Percentiles rank a stretch among this genome's conserved stretches.
phyloP scores from a whole-genome alignment of 2,888 invertebrate genomes.

The Eristalinus aeneus region DNA sequence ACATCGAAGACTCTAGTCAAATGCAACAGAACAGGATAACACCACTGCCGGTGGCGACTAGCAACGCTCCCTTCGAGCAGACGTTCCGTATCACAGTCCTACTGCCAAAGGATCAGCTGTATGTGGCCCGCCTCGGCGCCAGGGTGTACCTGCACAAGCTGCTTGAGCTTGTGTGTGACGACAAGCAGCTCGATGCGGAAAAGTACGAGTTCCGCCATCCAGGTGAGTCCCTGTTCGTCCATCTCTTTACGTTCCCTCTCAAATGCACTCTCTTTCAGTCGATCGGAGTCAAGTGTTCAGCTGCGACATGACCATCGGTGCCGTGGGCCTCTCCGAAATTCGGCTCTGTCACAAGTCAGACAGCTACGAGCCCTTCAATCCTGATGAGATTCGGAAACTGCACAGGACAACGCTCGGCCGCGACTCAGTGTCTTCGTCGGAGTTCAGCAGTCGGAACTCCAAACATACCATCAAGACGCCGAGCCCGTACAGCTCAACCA shows the following conservation, averaged over 20 bases:
- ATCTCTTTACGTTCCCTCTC: background rate
- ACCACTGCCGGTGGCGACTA: conserved; percentile 78
- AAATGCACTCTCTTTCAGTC: conserved; percentile 72
- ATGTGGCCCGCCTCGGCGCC: conserved; percentile 88
- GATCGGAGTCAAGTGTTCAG: conserved; percentile 80
- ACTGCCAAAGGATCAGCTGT: conserved; percentile 89
- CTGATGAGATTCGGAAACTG: conserved; percentile 78
- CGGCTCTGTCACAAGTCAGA: conserved; percentile 80
- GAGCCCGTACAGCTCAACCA: conserved; percentile 80
- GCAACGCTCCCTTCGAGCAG: conserved; percentile 81
- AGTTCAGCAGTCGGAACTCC: conserved; percentile 79
- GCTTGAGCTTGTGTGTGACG: conserved; percentile 87
- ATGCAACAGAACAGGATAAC: conserved; percentile 80
- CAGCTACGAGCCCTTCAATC: conserved; percentile 78
- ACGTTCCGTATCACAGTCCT: conserved; percentile 83
- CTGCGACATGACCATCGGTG: conserved; percentile 79
- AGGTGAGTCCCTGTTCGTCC: conserved; percentile 80
- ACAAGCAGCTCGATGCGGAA: conserved; percentile 87
- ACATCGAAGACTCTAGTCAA: conserved; percentile 80
- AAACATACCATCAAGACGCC: conserved; percentile 79
- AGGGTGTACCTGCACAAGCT: conserved; percentile 86
- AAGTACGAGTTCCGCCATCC: conserved; percentile 91
- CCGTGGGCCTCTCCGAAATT: conserved; percentile 80
- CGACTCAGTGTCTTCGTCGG: conserved; percentile 79
- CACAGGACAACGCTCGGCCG: conserved; percentile 77